phyloP scores from a whole-genome alignment of 2,888 invertebrate species.

The Pheosia gnoma region DNA sequence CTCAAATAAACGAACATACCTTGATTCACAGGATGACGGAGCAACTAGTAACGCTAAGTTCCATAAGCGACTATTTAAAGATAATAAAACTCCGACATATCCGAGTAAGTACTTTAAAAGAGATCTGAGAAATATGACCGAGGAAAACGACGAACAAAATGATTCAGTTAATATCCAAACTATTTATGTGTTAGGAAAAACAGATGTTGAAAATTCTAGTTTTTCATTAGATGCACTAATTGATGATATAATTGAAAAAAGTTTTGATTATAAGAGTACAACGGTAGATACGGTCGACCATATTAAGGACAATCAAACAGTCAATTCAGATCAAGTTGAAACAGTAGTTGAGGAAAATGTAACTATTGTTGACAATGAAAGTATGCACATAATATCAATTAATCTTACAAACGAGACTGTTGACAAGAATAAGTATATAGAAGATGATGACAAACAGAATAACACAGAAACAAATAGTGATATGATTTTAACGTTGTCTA shows the following conservation, averaged over 20 bases:
- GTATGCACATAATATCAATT: constrained; percentile 33
- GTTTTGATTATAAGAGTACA: constrained; percentile 42
- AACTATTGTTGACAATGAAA: constrained; percentile 17
- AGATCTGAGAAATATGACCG: constrained; percentile 50
- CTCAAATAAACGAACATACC: constrained; percentile 30
- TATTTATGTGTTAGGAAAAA: constrained; percentile 42
- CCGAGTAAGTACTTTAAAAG: constrained; percentile 55
- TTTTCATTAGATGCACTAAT: constrained; percentile 63
- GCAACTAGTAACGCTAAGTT: constrained; percentile 13
- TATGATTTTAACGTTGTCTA: constrained; percentile 56
- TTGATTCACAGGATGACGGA: constrained; percentile 4
- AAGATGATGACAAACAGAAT: constrained; percentile 17
- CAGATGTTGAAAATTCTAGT: constrained; percentile 37
- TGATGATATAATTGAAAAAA: constrained; percentile 59
- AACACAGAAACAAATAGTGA: constrained; percentile 42
- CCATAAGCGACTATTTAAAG: constrained; percentile 6
- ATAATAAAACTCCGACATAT: neutral
- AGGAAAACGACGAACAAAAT: constrained; percentile 12
- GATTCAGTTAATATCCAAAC: constrained; percentile 39
- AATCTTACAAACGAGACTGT: constrained; percentile 46
- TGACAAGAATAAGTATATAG: constrained; percentile 45
- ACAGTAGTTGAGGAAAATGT: constrained; percentile 7
- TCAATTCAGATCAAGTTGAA: constrained; percentile 8
- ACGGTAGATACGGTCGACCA: constrained; percentile 15
- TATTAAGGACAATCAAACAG: constrained; percentile 9